These are phyloP conservation scores for Heliconius eleuchia DNA, from an alignment of 1,140 invertebrate species.

Conservation along the genomic window DNA sequence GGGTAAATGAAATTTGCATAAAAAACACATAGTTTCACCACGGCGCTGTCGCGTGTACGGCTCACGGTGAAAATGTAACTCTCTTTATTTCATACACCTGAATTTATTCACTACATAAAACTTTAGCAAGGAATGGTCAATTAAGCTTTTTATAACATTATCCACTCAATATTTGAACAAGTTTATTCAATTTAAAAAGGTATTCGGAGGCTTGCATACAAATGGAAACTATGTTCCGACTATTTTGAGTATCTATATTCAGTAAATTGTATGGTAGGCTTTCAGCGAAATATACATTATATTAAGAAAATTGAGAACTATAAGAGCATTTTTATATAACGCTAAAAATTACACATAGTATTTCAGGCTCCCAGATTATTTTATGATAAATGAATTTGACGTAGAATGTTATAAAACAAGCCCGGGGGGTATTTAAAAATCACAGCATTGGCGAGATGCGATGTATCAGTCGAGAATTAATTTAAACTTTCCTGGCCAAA, in stretches of 20 bases:
- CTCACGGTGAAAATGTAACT: slow-evolving; percentile 37
- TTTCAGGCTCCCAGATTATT: background rate
- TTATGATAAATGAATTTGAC: slow-evolving; percentile 44
- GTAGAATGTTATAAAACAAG: slow-evolving; percentile 46
- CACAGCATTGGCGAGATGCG: slow-evolving; percentile 64
- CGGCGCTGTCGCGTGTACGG: slow-evolving; percentile 44
- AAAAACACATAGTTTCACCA: slow-evolving; percentile 64
- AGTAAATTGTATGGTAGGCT: slow-evolving; percentile 6
- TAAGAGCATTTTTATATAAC: background rate
- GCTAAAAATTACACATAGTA: background rate
- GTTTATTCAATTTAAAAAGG: slow-evolving; percentile 14
- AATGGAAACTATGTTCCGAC: background rate
- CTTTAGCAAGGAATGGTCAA: slow-evolving; percentile 36
- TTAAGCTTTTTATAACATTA: slow-evolving; percentile 40
- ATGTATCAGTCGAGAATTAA: slow-evolving; percentile 78
- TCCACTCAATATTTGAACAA: slow-evolving; percentile 28
- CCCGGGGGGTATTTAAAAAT: slow-evolving; percentile 67
- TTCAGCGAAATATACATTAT: background rate
- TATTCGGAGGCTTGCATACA: background rate
- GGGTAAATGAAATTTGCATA: slow-evolving; percentile 75
- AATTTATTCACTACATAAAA: slow-evolving; percentile 38
- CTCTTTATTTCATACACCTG: slow-evolving; percentile 41
- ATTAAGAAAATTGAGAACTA: background rate
- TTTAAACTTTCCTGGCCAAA: slow-evolving; percentile 77
- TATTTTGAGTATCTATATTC: slow-evolving; percentile 12